Conservation (phyloP, 1,140 invertebrate species). For the Limonius californicus region DNA sequence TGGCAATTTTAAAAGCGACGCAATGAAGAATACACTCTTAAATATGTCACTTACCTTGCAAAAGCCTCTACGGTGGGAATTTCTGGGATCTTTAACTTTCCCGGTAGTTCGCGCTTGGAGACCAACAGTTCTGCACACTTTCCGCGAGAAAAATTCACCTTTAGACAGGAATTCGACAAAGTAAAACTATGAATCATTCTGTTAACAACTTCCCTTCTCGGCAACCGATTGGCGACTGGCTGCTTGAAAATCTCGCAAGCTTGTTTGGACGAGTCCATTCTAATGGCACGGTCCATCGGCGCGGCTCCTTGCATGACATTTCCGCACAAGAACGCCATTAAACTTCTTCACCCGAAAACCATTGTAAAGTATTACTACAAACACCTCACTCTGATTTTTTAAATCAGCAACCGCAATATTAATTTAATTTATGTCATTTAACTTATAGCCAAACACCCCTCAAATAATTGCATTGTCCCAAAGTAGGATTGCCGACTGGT, state of each 20-base stretch:
- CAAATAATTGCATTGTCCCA: slow-evolving; percentile 25
- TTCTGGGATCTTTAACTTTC: slow-evolving; percentile 27
- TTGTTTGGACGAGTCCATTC: slow-evolving; percentile 46
- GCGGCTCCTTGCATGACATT: too few species aligned
- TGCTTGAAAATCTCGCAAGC: slow-evolving; percentile 45
- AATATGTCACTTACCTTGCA: slow-evolving; percentile 46
- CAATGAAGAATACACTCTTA: slow-evolving; percentile 12
- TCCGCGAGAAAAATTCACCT: slow-evolving; percentile 36
- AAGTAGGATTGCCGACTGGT: slow-evolving; percentile 17
- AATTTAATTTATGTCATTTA: too few species aligned
- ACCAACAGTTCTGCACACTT: slow-evolving; percentile 29
- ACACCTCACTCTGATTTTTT: too few species aligned
- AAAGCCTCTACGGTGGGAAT: slow-evolving; percentile 33
- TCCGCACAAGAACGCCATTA: too few species aligned
- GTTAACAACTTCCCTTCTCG: slow-evolving; percentile 42
- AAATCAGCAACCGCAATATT: too few species aligned
- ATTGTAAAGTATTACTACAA: too few species aligned
- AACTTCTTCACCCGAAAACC: too few species aligned
- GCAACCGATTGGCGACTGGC: slow-evolving; percentile 47
- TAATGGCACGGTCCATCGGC: slow-evolving; percentile 29
- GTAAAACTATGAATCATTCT: slow-evolving; percentile 47
- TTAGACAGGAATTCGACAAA: slow-evolving; percentile 44
- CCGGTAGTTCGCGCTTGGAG: slow-evolving; percentile 28
- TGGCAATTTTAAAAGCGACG: not conserved
- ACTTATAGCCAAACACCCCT: slow-evolving; percentile 20